Conservation (phyloP, 2,888 invertebrate genomes). For the Mongoloraphidia duomilia region DNA sequence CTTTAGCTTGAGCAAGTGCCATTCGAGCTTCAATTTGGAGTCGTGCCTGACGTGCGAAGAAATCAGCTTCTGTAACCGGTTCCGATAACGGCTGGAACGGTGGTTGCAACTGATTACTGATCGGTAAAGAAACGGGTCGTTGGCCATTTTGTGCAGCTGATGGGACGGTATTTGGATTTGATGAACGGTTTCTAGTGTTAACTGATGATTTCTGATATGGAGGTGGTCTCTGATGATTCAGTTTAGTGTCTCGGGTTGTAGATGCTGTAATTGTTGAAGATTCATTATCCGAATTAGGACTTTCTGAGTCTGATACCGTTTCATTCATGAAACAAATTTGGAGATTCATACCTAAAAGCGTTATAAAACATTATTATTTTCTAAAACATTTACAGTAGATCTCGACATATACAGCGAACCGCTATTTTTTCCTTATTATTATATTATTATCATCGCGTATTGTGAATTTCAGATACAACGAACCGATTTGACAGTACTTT, state of each 20-base stretch:
- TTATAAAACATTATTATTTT: too few relatives aligned
- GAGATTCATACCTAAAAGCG: slow-evolving; percentile 65
- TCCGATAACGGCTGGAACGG: slow-evolving; percentile 16
- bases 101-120: slow-evolving; percentile 34
- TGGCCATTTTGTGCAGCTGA: slow-evolving; percentile 15
- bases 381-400: too few relatives aligned
- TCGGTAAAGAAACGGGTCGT: slow-evolving; percentile 25
- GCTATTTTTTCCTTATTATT: too few relatives aligned
- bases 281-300: slow-evolving; percentile 60
- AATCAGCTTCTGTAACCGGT: slow-evolving; percentile 53
- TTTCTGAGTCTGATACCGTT: slow-evolving; percentile 71
- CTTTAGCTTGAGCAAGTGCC: slow-evolving; percentile 79
- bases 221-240: slow-evolving; percentile 29
- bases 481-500: too few relatives aligned
- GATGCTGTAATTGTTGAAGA: slow-evolving; percentile 23
- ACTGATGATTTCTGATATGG: slow-evolving; percentile 27
- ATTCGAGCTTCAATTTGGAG: slow-evolving; percentile 76
- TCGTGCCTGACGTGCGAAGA: slow-evolving; percentile 65
- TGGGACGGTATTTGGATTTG: slow-evolving; percentile 9
- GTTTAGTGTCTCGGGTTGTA: slow-evolving; percentile 33
- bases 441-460: too few relatives aligned
- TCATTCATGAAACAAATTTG: slow-evolving; percentile 96
- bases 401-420: too few relatives aligned
- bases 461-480: too few relatives aligned
- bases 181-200: neutral